These are phyloP conservation scores for Nemopilema nomurai DNA, from an alignment of 30 jellyfish, hydroid and myxozoan genomes.

Conservation along the genomic window DNA sequence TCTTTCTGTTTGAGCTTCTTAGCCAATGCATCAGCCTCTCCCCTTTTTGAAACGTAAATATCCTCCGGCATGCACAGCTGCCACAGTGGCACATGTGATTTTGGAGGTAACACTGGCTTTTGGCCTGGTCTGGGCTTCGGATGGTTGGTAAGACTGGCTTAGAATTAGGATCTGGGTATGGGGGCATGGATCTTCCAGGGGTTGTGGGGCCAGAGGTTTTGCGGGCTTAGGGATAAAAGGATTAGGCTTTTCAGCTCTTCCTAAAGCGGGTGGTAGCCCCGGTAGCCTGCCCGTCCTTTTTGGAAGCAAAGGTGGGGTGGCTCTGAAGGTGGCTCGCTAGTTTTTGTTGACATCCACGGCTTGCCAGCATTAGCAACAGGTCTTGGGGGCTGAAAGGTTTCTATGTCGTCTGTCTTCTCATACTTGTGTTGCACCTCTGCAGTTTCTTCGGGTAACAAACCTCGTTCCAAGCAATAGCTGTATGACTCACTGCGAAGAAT, in stretches of 20 bases:
- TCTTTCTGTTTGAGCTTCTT: background rate
- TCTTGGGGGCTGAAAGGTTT: background rate
- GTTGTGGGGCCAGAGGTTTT: conserved; percentile 8
- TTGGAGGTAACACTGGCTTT: background rate
- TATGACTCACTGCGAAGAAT: background rate
- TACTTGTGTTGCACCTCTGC: conserved; percentile 29
- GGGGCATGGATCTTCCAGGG: conserved; percentile 15
- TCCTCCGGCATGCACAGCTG: background rate
- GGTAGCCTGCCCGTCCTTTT: background rate
- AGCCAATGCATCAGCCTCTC: background rate
- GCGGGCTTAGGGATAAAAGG: background rate
- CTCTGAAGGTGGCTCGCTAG: background rate
- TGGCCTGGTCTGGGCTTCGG: background rate
- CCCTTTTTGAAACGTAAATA: background rate
- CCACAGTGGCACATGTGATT: background rate
- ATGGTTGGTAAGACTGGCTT: conserved; percentile 16
- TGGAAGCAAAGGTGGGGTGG: conserved; percentile 51
- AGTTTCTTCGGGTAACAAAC: background rate
- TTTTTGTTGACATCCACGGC: background rate
- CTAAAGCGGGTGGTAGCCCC: background rate
- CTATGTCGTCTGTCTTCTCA: conserved; percentile 36
- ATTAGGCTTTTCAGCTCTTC: background rate
- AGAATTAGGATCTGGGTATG: conserved; percentile 40
- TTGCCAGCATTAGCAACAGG: background rate
- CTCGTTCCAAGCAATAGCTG: conserved; percentile 20